phyloP scores from a whole-genome alignment of 2,888 invertebrate species.

The Drosophila buzzatii region DNA sequence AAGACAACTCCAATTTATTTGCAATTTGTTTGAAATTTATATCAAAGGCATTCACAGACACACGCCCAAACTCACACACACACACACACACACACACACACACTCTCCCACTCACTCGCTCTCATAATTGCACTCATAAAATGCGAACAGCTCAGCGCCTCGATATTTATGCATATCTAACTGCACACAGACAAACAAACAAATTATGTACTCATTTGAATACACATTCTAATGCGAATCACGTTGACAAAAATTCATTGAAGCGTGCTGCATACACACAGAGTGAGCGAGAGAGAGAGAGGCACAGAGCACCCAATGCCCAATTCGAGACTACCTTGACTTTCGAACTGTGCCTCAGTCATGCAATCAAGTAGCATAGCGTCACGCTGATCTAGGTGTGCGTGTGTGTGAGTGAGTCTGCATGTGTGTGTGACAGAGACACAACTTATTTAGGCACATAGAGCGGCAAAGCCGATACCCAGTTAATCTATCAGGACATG shows the following conservation, averaged over 20 bases:
- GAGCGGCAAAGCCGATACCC: conserved; percentile 53
- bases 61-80: conserved; percentile 24
- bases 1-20: conserved; percentile 80
- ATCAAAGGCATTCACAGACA: conserved; percentile 55
- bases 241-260: conserved; percentile 78
- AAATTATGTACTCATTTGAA: conserved; percentile 81
- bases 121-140: conserved; percentile 77
- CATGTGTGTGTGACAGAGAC: conserved; percentile 53
- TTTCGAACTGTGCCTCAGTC: conserved; percentile 62
- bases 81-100: neutral
- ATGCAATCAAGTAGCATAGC: conserved; percentile 63
- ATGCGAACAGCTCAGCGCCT: conserved; percentile 64
- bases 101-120: neutral
- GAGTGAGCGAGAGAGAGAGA: neutral
- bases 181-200: conserved; percentile 67
- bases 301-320: conserved; percentile 6
- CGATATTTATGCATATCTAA: conserved; percentile 60
- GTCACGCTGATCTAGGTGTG: conserved; percentile 19
- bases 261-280: conserved; percentile 51
- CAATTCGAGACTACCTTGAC: conserved; percentile 67
- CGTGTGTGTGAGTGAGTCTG: conserved; percentile 7
- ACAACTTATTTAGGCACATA: conserved; percentile 55
- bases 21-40: conserved; percentile 80
- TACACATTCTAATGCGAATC: conserved; percentile 80
- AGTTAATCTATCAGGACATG: conserved; percentile 79